Evolutionary conservation across 2,888 invertebrate species (phyloP), one percentile per base, ranked within the genome.

Genomic region (Adela reaumurella): DNA sequence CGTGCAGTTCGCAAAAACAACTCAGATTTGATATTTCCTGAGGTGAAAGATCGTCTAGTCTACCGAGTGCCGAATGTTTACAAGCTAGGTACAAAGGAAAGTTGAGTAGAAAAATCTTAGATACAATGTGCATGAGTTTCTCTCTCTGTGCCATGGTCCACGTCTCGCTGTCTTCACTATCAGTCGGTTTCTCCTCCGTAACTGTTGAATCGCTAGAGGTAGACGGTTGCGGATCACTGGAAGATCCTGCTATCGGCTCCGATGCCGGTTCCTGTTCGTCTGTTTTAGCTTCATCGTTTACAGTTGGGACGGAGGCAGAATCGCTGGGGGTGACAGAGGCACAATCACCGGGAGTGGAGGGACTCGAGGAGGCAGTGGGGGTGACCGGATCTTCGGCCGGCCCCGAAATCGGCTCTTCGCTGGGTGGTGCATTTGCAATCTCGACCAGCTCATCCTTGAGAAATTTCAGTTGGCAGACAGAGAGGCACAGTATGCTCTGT

Each of bases 1-100:
- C 96, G 74, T 95, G 90, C 46, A 95, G 82, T 76, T 96, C 95
- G 77, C 95, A 95, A 65, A 88, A 93, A 54, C 88, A 83, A 67
- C 88, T 88, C 55, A 90, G 72, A 59, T 83, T 84, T 59, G 86
- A 87, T 68, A 90, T 89, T 74, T 95, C 95, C 63, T 92, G 91
- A 58, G 91, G 87, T 10, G 89, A 87, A 8, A 93, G 78, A 59
- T 93, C 92, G 74, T 92, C 92, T 52, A 91, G 71, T 55, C 91
- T 87, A 46, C 89, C 84, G 60, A 91, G 86, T 50, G 90, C 86
- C 47, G 90, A 89, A 61, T 92, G 90, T 68, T 92, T 92, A 70
- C 90, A 91, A 18, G 94, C 90, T 72, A 94, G 84, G 73, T 94
- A 87, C 52, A 94, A 72, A 57, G 92, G 95, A 67, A 95, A 96